phyloP scores from a whole-genome alignment of 2,888 invertebrate species.

The Lepidocyrtoides sp. region DNA sequence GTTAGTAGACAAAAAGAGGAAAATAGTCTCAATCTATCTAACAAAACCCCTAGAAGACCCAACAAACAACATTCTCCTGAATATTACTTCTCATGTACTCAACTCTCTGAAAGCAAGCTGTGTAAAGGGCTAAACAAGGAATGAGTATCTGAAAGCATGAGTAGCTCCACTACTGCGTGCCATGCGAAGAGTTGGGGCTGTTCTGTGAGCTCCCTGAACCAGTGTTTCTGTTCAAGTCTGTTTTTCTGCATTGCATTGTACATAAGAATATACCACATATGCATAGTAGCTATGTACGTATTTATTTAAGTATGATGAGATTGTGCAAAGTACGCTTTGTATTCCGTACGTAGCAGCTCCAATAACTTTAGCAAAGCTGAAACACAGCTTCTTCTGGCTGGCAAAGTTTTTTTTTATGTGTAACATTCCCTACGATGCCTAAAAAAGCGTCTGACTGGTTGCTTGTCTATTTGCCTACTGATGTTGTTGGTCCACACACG shows the following conservation, averaged over 20 bases:
- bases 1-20: slow-evolving; percentile 39
- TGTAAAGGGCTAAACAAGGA: slow-evolving; percentile 55
- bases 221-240: slow-evolving; percentile 60
- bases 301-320: not conserved
- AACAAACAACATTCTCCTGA: slow-evolving; percentile 16
- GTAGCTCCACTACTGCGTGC: not conserved
- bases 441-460: slow-evolving; percentile 67
- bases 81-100: not conserved
- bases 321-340: not conserved
- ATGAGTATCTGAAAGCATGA: slow-evolving; percentile 27
- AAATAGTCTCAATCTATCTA: slow-evolving; percentile 48
- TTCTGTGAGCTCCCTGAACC: slow-evolving; percentile 40
- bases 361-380: not conserved
- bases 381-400: not conserved
- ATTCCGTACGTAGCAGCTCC: not conserved
- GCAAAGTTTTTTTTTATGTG: not conserved
- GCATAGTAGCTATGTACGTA: not conserved
- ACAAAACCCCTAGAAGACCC: slow-evolving; percentile 52
- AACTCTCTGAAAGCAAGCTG: slow-evolving; percentile 22
- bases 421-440: slow-evolving; percentile 37
- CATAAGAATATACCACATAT: not conserved
- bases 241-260: slow-evolving; percentile 53
- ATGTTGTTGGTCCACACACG: slow-evolving; percentile 49
- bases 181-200: slow-evolving; percentile 33
- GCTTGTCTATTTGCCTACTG: slow-evolving; percentile 68